Conservation (phyloP, 2,797 vertebrate species). For the Nyctibius grandis region DNA sequence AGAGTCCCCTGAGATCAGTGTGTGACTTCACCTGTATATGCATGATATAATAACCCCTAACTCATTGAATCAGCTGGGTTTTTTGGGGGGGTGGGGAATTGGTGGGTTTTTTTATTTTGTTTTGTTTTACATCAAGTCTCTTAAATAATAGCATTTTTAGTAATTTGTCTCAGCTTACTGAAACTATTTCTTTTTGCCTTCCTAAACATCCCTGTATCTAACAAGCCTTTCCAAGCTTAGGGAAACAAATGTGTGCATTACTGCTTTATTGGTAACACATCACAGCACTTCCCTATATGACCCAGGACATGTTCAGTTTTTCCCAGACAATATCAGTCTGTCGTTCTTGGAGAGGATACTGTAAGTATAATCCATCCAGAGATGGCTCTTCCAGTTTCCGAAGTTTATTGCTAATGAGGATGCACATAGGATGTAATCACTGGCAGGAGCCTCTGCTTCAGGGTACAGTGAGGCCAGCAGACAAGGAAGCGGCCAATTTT, state of each 20-base stretch:
- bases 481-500: constrained; percentile 56
- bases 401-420: constrained; percentile 70
- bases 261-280: neutral
- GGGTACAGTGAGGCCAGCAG: constrained; percentile 63
- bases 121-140: neutral
- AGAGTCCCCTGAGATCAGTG: neutral
- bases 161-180: neutral
- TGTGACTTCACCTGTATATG: neutral
- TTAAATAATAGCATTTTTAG: neutral
- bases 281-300: constrained; percentile 7
- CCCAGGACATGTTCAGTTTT: neutral
- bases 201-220: neutral
- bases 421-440: constrained; percentile 62
- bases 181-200: neutral
- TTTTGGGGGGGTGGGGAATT: neutral
- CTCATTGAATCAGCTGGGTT: neutral
- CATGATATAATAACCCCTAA: neutral
- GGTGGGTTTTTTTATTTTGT: neutral
- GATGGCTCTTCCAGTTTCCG: constrained; percentile 51
- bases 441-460: constrained; percentile 39
- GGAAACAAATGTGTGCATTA: neutral
- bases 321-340: constrained; percentile 4
- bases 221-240: neutral
- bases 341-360: constrained; percentile 57
- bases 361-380: constrained; percentile 44